Evolutionary conservation across 2,888 invertebrate genomes (phyloP), one percentile per base, ranked within the genome.

Genomic region (Bellardia bayeri): DNA sequence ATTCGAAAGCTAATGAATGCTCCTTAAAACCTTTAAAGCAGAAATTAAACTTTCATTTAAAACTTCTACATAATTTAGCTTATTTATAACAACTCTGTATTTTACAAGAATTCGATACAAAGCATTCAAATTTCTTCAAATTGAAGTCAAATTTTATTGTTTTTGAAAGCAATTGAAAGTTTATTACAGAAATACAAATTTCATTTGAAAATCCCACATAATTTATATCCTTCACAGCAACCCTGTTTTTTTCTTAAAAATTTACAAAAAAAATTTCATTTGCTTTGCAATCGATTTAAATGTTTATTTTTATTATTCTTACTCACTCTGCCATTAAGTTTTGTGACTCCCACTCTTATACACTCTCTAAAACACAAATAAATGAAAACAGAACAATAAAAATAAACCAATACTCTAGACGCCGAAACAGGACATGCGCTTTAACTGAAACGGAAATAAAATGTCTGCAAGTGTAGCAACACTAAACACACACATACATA

Each of bases 391-490:
- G 2, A 6, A n/a, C n/a, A 14, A 49, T 2, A 40, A 14, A 49
- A 56, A 64, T 45, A 4, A 11, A 6, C n/a, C 14, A 49, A 16
- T 45, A n/a, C 49, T 69, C 68, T 54, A 71, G 56, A 64, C 81
- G 85, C 87, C 40, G 45, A 71, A 79, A 74, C 30, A 75, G 85
- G 85, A 87, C 87, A 85, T 87, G 87, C 87, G 87, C 85, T 75
- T 63, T 82, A 63, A 11, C 8, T 0, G 30, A 71, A 85, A 85
- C 56, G 68, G 68, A 79, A 66, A 82, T 64, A 74, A 85, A 85
- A 85, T 85, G 68, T 82, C 87, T 87, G 87, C 82, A 79, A 74
- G n/a, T 11, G 11, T 45, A 75, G 16, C 37, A 72, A 61, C 51
- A 51, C 6, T 45, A 37, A 63, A 23, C 13, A 64, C 64, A 63